These are phyloP conservation scores for Xiphorhynchus erythropygius DNA, from an alignment of 2,797 vertebrate species.

Conservation along the genomic window DNA sequence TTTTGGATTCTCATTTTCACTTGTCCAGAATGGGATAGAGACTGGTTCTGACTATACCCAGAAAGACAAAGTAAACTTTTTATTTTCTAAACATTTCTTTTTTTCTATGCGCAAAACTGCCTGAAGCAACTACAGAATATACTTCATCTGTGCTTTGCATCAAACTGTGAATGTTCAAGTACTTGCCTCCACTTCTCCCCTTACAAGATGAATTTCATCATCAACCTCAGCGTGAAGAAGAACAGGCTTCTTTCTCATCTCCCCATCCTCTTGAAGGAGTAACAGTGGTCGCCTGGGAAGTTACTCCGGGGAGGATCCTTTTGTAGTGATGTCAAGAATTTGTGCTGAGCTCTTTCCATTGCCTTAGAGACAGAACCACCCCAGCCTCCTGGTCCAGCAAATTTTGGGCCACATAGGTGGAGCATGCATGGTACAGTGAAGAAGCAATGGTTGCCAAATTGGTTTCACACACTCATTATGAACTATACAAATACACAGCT, in stretches of 20 bases:
- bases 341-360: constrained; percentile 73
- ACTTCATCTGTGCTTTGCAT: constrained; percentile 84
- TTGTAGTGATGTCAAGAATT: constrained; percentile 62
- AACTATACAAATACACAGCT: constrained; percentile 40
- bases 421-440: constrained; percentile 69
- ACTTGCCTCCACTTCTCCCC: constrained; percentile 79
- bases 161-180: constrained; percentile 84
- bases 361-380: constrained; percentile 76
- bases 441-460: constrained; percentile 73
- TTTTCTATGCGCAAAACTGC: constrained; percentile 86
- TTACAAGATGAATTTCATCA: constrained; percentile 71
- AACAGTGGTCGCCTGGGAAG: constrained; percentile 68
- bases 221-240: constrained; percentile 73
- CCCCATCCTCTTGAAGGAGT: constrained; percentile 69
- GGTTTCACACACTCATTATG: constrained; percentile 52
- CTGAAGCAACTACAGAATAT: constrained; percentile 83
- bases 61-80: constrained; percentile 82
- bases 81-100: constrained; percentile 85
- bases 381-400: constrained; percentile 70
- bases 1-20: constrained; percentile 74
- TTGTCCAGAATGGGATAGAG: constrained; percentile 82
- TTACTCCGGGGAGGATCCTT: constrained; percentile 49
- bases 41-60: constrained; percentile 81
- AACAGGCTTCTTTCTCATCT: constrained; percentile 66
- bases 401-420: constrained; percentile 38